Evolutionary conservation across 2,113 vertebrate genomes (phyloP).

Genomic region (Ictalurus furcatus): DNA sequence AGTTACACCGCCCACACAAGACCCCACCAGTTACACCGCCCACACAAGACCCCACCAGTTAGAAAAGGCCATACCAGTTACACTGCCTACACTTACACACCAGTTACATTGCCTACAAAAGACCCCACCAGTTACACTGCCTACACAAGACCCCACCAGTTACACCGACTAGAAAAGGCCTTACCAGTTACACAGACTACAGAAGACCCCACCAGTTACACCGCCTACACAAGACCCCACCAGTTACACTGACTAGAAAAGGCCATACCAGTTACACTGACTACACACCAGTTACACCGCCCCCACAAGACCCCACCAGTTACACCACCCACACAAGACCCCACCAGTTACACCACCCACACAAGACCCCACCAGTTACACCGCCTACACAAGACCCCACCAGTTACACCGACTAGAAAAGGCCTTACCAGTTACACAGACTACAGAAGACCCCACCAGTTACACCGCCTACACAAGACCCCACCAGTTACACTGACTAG

Average conservation of each 20-base stretch:
- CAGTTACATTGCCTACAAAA: background rate
- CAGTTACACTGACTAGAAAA: background rate
- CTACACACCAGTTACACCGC: background rate
- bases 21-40: background rate
- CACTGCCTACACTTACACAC: background rate
- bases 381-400: background rate
- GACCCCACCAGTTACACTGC: background rate
- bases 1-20: background rate
- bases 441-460: background rate
- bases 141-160: too few relatives aligned
- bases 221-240: background rate
- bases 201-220: background rate
- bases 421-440: background rate
- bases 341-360: background rate
- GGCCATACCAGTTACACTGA: background rate
- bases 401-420: too few relatives aligned
- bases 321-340: background rate
- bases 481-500: too few relatives aligned
- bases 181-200: background rate
- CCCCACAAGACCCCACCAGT: background rate
- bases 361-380: background rate
- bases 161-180: too few relatives aligned
- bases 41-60: background rate
- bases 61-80: background rate
- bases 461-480: too few relatives aligned